A percentile compares a stretch with the other conserved stretches of the same genome.
Evolutionary conservation across 2,113 vertebrate genomes (phyloP).

Genomic region (Danio rerio): DNA sequence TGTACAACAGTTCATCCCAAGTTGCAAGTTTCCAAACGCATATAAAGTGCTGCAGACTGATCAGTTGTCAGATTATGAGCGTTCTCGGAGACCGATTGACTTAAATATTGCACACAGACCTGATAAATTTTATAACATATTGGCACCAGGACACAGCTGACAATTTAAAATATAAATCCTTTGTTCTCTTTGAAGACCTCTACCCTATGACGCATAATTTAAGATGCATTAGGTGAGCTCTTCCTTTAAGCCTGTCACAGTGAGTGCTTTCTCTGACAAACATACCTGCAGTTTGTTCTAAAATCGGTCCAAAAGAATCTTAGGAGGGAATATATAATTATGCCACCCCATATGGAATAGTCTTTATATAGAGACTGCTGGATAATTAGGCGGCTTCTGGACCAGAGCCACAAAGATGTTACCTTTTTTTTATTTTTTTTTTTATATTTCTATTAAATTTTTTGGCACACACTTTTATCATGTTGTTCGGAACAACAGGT

Average conservation of each 20-base stretch:
- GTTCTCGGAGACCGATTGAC: too few relatives aligned
- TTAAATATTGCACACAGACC: too few relatives aligned
- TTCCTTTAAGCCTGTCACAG: background rate
- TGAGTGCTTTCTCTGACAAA: background rate
- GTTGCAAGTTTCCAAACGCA: too few relatives aligned
- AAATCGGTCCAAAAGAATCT: background rate
- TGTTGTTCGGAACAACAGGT: conserved; percentile 2
- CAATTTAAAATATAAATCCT: too few relatives aligned
- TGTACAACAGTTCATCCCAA: too few relatives aligned
- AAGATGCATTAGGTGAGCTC: too few relatives aligned
- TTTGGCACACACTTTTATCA: background rate
- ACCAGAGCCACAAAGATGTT: background rate
- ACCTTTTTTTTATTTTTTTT: background rate
- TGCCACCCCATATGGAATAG: background rate
- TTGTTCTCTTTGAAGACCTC: too few relatives aligned
- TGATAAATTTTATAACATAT: too few relatives aligned
- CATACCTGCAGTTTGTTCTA: background rate
- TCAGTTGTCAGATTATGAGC: too few relatives aligned
- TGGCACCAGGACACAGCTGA: too few relatives aligned
- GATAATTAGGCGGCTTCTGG: background rate
- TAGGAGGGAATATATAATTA: background rate
- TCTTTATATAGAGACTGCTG: background rate
- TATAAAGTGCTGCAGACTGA: too few relatives aligned
- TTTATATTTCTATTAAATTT: background rate
- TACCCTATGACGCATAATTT: too few relatives aligned